Percentiles rank a stretch among this genome's conserved stretches.
These are phyloP conservation scores for Drosophila subobscura DNA, from an alignment of 1,140 invertebrate genomes.

Conservation along the genomic window DNA sequence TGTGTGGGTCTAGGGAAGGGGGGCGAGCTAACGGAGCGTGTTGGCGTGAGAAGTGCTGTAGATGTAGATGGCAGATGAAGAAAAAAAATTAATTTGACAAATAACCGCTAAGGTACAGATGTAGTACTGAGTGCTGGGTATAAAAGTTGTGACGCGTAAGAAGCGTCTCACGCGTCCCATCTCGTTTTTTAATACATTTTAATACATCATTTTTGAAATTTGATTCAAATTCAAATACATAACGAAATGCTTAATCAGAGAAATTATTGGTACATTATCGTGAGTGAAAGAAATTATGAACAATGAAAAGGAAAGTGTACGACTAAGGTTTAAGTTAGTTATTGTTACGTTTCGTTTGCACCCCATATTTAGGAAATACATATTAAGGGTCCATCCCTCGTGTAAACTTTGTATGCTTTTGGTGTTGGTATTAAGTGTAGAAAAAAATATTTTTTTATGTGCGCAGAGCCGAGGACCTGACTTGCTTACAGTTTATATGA, in stretches of 20 bases:
- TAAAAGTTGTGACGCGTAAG: too few species aligned
- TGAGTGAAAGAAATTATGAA: slow-evolving; percentile 34
- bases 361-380: slow-evolving; percentile 64
- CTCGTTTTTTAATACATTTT: slow-evolving; percentile 67
- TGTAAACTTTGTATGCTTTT: slow-evolving; percentile 5
- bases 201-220: slow-evolving; percentile 62
- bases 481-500: slow-evolving; percentile 14
- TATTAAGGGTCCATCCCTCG: slow-evolving; percentile 26
- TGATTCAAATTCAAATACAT: slow-evolving; percentile 53
- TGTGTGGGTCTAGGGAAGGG: too few species aligned
- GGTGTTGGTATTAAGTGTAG: slow-evolving; percentile 32
- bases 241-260: slow-evolving; percentile 40
- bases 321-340: slow-evolving; percentile 58
- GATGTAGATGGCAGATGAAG: too few species aligned
- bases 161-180: too few species aligned
- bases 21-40: too few species aligned
- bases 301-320: slow-evolving; percentile 42
- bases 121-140: too few species aligned
- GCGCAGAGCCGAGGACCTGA: slow-evolving; percentile 20
- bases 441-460: slow-evolving; percentile 29
- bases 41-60: too few species aligned
- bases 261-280: slow-evolving; percentile 24
- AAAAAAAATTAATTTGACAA: too few species aligned
- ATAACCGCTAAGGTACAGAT: too few species aligned
- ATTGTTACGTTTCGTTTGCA: slow-evolving; percentile 64